These are phyloP conservation scores for Tiphia femorata DNA, from an alignment of 2,888 invertebrate species.

Conservation along the genomic window DNA sequence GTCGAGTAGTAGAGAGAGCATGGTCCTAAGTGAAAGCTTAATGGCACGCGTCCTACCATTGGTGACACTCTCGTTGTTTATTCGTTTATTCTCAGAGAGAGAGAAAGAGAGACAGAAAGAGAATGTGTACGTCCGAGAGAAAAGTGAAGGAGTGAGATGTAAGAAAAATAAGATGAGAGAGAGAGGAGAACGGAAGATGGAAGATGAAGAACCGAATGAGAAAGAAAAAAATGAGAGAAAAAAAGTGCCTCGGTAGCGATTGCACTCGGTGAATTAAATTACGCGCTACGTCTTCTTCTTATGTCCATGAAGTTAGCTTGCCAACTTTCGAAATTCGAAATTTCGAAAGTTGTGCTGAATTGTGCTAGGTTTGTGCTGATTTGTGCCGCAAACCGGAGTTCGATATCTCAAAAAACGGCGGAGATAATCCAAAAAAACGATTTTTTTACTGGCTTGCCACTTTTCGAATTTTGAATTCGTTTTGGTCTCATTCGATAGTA, in stretches of 20 bases:
- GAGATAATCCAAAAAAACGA: no score
- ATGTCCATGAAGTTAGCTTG: no score
- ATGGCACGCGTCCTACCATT: constrained; percentile 24
- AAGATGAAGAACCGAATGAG: not conserved
- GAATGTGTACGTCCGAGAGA: no score
- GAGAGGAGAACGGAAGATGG: not conserved
- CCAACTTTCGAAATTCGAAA: no score
- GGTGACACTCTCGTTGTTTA: constrained; percentile 17
- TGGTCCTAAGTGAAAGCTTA: constrained; percentile 12
- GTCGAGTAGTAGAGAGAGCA: constrained; percentile 5
- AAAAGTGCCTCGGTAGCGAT: constrained; percentile 4
- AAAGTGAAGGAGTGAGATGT: not conserved
- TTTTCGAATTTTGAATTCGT: no score
- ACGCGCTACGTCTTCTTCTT: constrained; percentile 7
- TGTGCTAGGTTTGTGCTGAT: no score
- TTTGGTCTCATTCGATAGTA: no score
- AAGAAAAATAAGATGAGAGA: no score
- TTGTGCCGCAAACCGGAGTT: no score
- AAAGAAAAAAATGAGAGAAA: not conserved
- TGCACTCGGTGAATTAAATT: constrained; percentile 26
- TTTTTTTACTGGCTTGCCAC: no score
- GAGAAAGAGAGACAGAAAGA: constrained; percentile 1
- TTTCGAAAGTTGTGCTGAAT: no score
- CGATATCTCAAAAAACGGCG: no score
- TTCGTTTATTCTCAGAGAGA: constrained; percentile 6